Conservation (phyloP, 2,888 invertebrate genomes). For the Plebejus anna region DNA sequence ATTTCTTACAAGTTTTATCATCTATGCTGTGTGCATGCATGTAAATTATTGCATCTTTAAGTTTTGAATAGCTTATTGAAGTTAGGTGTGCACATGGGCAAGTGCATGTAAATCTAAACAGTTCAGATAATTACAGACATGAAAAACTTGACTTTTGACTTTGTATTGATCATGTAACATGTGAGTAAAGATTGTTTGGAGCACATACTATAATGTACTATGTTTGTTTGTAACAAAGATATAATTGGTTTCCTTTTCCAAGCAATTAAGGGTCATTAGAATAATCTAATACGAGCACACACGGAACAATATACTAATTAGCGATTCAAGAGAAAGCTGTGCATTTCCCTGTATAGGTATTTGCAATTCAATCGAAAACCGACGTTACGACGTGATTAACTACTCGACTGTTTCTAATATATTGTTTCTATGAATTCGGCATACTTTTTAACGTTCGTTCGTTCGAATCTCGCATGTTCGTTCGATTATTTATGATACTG, state of each 20-base stretch:
- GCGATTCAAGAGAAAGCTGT: slow-evolving; percentile 57
- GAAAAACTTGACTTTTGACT: not conserved
- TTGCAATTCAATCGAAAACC: slow-evolving; percentile 31
- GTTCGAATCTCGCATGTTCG: slow-evolving; percentile 12
- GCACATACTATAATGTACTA: not conserved
- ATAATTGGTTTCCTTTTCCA: slow-evolving; percentile 3
- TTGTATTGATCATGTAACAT: not conserved
- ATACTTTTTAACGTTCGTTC: slow-evolving; percentile 25
- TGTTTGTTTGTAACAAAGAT: not conserved
- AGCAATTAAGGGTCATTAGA: slow-evolving; percentile 11
- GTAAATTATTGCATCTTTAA: not conserved
- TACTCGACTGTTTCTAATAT: slow-evolving; percentile 28
- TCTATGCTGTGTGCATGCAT: not conserved
- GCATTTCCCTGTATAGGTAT: slow-evolving; percentile 34
- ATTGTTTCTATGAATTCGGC: slow-evolving; percentile 23
- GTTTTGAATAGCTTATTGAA: not conserved
- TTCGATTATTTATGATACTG: slow-evolving; percentile 24
- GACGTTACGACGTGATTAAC: slow-evolving; percentile 23
- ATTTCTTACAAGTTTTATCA: not conserved
- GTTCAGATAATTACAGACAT: no score
- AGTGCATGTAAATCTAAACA: no score
- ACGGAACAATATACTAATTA: slow-evolving; percentile 25
- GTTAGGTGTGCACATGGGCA: no score
- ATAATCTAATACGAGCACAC: slow-evolving; percentile 11
- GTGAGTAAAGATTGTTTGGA: not conserved